phyloP scores from a whole-genome alignment of 2,113 vertebrate genomes.

The Hucho hucho region DNA sequence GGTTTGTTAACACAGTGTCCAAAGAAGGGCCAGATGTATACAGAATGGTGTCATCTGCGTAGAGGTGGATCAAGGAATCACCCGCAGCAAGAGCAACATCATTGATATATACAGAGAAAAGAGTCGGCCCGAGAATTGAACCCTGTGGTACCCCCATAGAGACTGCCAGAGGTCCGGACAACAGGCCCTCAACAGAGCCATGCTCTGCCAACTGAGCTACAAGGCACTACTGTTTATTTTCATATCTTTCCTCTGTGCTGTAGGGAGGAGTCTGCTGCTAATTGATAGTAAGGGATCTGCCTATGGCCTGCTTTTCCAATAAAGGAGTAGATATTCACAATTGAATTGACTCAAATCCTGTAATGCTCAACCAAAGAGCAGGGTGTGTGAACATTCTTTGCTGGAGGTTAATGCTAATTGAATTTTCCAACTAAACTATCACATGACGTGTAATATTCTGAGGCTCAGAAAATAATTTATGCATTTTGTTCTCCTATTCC shows the following conservation, averaged over 20 bases:
- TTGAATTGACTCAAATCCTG: neutral
- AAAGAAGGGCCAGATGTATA: no score
- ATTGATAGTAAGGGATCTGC: neutral
- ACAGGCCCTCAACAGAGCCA: no score
- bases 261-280: neutral
- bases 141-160: no score
- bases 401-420: constrained; percentile 21
- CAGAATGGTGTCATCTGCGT: no score
- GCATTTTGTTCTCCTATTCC: neutral
- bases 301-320: neutral
- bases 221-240: neutral
- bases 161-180: no score
- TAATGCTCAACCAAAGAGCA: neutral
- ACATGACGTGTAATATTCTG: neutral
- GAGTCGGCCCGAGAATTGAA: no score
- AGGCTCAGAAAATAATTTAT: neutral
- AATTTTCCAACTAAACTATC: constrained; percentile 3
- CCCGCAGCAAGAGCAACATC: no score
- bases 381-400: neutral
- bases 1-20: no score
- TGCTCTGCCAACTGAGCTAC: no score
- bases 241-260: neutral
- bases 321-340: neutral
- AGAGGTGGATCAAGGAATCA: no score
- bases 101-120: no score